Evolutionary conservation across 2,888 invertebrate genomes (phyloP).

Genomic region (Orchestes rusci): DNA sequence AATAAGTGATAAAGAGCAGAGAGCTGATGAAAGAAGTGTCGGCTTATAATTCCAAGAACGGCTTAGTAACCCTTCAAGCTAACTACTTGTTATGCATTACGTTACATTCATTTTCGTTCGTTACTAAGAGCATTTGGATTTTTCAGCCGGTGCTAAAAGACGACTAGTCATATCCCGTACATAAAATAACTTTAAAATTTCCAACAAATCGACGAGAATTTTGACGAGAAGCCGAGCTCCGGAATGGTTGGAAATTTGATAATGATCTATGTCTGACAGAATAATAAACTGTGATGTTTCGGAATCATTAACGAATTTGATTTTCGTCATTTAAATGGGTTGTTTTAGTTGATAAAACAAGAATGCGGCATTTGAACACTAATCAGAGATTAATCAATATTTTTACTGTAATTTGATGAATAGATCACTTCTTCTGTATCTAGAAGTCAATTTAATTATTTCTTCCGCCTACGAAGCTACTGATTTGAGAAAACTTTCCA

Average conservation of each 20-base stretch:
- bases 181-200: conserved; percentile 34
- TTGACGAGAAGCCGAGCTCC: conserved; percentile 18
- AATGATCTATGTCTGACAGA: conserved; percentile 20
- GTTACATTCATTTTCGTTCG: conserved; percentile 43
- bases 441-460: too few species aligned
- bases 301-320: too few species aligned
- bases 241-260: conserved; percentile 15
- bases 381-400: too few species aligned
- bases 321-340: too few species aligned
- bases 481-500: too few species aligned
- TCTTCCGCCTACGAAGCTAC: too few species aligned
- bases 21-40: conserved; percentile 23
- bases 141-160: conserved; percentile 38
- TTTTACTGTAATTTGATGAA: too few species aligned
- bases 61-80: conserved; percentile 41
- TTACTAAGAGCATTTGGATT: conserved; percentile 43
- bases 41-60: conserved; percentile 41
- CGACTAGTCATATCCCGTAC: conserved; percentile 39
- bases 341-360: too few species aligned
- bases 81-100: conserved; percentile 46
- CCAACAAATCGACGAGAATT: conserved; percentile 28
- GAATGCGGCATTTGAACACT: too few species aligned
- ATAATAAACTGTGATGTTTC: conserved; percentile 17
- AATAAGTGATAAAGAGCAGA: conserved; percentile 22
- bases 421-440: too few species aligned